phyloP scores from a whole-genome alignment of 2,113 vertebrate species.

The Oryzias celebensis region DNA sequence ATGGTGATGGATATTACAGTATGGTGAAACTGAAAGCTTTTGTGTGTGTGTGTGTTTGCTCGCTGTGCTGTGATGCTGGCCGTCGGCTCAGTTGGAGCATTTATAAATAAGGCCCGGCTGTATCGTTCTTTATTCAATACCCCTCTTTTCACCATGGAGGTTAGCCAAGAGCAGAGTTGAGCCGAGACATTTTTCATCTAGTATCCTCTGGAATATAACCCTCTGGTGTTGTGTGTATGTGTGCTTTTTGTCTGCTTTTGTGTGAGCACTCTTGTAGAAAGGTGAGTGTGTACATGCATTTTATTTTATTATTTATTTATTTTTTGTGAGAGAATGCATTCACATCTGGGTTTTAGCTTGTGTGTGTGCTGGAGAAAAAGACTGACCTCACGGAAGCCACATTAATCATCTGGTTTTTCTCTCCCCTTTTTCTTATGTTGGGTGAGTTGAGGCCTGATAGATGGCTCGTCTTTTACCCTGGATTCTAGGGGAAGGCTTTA shows the following conservation, averaged over 20 bases:
- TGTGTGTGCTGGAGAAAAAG: constrained; percentile 41
- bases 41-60: background rate
- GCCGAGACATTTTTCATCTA: constrained; percentile 43
- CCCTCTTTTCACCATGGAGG: constrained; percentile 34
- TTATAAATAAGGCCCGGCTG: constrained; percentile 45
- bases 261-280: constrained; percentile 18
- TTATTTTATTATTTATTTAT: background rate
- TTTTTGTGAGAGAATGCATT: constrained; percentile 3
- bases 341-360: constrained; percentile 21
- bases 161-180: constrained; percentile 44
- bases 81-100: constrained; percentile 30
- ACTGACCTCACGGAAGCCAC: constrained; percentile 61
- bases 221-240: constrained; percentile 15
- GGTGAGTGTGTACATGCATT: constrained; percentile 11
- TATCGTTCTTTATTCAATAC: constrained; percentile 25
- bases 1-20: background rate
- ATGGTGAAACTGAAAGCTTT: background rate
- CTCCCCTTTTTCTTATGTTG: constrained; percentile 27
- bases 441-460: constrained; percentile 69
- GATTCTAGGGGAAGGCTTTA: constrained; percentile 41
- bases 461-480: constrained; percentile 57
- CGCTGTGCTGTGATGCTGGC: constrained; percentile 21
- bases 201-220: constrained; percentile 31
- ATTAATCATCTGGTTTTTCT: constrained; percentile 64
- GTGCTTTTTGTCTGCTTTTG: constrained; percentile 10